phyloP scores from a whole-genome alignment of 2,797 vertebrate species.

The Rhinatrema bivittatum region DNA sequence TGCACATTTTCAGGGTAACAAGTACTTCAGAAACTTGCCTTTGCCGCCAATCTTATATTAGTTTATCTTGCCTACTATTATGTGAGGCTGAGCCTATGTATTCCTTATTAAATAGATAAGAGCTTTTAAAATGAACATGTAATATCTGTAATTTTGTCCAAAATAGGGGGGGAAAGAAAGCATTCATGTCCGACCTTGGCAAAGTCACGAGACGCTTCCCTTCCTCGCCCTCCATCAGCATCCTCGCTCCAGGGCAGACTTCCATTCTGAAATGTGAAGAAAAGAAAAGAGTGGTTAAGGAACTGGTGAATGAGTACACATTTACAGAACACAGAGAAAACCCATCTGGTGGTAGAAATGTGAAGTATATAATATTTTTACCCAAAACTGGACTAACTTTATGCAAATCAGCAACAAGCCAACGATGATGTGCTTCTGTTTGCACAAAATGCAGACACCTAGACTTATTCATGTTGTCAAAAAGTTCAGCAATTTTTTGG shows the following conservation, averaged over 20 bases:
- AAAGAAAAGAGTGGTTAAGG: not conserved
- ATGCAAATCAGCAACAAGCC: constrained; percentile 3
- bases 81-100: too few species aligned
- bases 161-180: too few species aligned
- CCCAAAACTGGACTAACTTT: constrained; percentile 11
- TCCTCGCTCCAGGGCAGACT: constrained; percentile 77
- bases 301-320: not conserved
- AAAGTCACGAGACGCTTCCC: constrained; percentile 91
- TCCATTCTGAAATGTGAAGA: constrained; percentile 62
- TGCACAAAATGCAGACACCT: constrained; percentile 4
- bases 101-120: too few species aligned
- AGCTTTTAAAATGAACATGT: too few species aligned
- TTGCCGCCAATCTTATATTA: too few species aligned
- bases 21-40: too few species aligned
- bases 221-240: constrained; percentile 67
- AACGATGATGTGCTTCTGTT: constrained; percentile 7
- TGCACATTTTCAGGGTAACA: too few species aligned
- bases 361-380: constrained; percentile 9
- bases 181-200: constrained; percentile 74
- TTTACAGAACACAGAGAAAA: constrained; percentile 6
- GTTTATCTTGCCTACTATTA: too few species aligned
- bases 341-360: not conserved
- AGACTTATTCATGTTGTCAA: too few species aligned
- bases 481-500: too few species aligned
- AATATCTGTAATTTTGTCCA: too few species aligned